These are phyloP conservation scores for Alexandromys fortis DNA, from an alignment of 2,113 vertebrate genomes.

Conservation along the genomic window DNA sequence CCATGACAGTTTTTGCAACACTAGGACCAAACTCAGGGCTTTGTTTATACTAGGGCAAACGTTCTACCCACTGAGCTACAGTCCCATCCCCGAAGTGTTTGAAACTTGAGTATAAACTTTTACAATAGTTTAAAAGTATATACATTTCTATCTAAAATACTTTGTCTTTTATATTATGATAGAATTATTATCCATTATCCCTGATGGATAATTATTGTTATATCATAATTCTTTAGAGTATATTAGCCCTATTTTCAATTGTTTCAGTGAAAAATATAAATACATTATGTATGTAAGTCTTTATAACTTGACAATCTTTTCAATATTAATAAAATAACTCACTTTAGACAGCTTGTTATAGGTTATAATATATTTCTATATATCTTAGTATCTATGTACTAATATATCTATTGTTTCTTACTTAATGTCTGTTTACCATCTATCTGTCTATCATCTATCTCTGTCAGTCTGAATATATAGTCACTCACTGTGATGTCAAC, in stretches of 20 bases:
- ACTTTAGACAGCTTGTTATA: not conserved
- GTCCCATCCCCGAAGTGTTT: not conserved
- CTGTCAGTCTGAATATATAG: not conserved
- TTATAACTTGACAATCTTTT: not conserved
- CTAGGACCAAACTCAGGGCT: not conserved
- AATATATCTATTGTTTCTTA: not conserved
- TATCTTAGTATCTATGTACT: not conserved
- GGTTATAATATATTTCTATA: not conserved
- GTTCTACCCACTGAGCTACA: not conserved
- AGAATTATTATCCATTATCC: not conserved
- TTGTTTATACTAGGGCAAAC: not conserved
- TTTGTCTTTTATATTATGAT: not conserved
- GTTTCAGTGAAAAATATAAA: not conserved
- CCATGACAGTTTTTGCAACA: not conserved
- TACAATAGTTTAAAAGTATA: not conserved
- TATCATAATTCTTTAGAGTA: not conserved
- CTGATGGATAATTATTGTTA: not conserved
- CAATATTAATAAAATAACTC: not conserved
- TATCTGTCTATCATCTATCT: not conserved
- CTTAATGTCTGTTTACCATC: not conserved
- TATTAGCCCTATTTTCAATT: not conserved
- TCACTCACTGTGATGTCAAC: not conserved
- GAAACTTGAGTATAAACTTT: not conserved
- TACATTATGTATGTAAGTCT: not conserved
- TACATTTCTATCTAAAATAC: not conserved